Evolutionary conservation across 2,888 invertebrate species (phyloP).

Genomic region (Tridacna gigas): DNA sequence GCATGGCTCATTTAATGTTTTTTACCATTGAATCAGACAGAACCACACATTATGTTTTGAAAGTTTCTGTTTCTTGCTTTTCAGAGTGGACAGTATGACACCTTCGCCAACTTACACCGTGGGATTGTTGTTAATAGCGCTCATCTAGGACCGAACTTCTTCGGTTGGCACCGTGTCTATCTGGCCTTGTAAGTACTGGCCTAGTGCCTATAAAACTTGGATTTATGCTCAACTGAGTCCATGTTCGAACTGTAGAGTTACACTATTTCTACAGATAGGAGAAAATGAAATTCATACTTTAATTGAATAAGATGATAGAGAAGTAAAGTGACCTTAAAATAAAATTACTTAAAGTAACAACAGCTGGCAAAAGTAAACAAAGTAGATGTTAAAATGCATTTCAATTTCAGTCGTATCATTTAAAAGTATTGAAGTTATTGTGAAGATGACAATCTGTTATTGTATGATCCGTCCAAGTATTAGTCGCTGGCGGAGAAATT

Average conservation of each 20-base stretch:
- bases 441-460: no score
- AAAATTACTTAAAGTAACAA: no score
- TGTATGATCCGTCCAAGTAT: no score
- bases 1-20: not conserved
- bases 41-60: not conserved
- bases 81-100: slow-evolving; percentile 72
- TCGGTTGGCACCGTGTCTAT: slow-evolving; percentile 76
- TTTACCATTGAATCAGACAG: not conserved
- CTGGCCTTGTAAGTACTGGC: slow-evolving; percentile 69
- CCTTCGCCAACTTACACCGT: slow-evolving; percentile 71
- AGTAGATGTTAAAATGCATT: no score
- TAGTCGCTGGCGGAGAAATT: no score
- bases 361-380: no score
- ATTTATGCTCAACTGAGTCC: not conserved
- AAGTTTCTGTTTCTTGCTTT: not conserved
- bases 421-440: no score
- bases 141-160: slow-evolving; percentile 75
- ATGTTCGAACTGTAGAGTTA: not conserved
- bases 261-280: not conserved
- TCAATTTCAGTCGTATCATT: no score
- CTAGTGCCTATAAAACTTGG: not conserved
- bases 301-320: no score
- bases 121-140: slow-evolving; percentile 62
- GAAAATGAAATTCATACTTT: not conserved
- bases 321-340: no score